These are phyloP conservation scores for Chionis minor DNA, from an alignment of 2,113 vertebrate genomes.

Conservation along the genomic window DNA sequence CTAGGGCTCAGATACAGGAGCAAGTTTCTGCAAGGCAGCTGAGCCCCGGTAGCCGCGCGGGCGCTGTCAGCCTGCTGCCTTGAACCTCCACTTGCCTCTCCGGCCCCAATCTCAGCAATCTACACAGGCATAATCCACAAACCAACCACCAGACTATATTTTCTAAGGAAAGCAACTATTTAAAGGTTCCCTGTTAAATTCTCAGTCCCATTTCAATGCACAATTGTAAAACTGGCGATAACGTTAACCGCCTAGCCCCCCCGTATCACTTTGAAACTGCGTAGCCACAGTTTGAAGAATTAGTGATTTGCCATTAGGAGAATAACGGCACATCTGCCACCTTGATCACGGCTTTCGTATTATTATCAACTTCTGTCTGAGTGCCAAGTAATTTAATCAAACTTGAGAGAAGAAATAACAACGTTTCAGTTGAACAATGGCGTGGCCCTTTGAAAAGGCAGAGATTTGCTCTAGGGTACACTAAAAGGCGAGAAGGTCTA, in stretches of 20 bases:
- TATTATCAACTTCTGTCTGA: slow-evolving; percentile 41
- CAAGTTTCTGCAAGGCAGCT: slow-evolving; percentile 42
- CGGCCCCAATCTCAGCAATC: background rate
- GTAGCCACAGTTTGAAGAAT: background rate
- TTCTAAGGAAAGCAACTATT: background rate
- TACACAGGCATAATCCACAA: background rate
- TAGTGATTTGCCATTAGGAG: slow-evolving; percentile 7
- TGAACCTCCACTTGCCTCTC: background rate
- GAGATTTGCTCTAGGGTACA: slow-evolving; percentile 50
- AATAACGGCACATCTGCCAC: slow-evolving; percentile 59
- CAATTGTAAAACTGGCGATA: background rate
- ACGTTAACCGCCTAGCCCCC: background rate
- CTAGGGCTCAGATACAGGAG: background rate
- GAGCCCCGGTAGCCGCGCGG: background rate
- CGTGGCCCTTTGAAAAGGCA: slow-evolving; percentile 46
- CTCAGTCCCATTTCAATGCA: slow-evolving; percentile 14
- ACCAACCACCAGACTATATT: background rate
- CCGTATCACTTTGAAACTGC: background rate
- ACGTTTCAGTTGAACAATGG: slow-evolving; percentile 47
- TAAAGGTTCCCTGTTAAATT: background rate
- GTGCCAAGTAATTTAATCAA: slow-evolving; percentile 58
- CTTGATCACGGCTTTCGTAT: slow-evolving; percentile 34
- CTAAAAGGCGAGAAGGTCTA: slow-evolving; percentile 40
- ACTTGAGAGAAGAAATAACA: slow-evolving; percentile 60
- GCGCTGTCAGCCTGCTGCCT: background rate